A percentile compares a stretch with the other conserved stretches of the same genome.
phyloP scores from a whole-genome alignment of 2,113 vertebrate species.

The Bucco capensis region DNA sequence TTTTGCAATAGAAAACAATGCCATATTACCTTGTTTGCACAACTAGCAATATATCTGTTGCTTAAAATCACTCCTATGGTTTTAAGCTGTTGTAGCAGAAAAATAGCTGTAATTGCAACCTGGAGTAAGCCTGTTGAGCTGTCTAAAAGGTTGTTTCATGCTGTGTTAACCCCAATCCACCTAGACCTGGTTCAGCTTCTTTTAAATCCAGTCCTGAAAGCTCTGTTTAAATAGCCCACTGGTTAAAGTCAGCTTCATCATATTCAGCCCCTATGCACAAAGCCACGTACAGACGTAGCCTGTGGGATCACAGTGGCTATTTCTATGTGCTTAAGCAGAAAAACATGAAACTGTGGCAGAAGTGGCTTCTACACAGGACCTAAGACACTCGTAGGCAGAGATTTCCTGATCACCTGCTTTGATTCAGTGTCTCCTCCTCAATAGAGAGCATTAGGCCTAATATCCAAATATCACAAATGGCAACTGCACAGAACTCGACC shows the following conservation, averaged over 20 bases:
- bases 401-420: background rate
- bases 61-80: background rate
- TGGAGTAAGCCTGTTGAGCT: background rate
- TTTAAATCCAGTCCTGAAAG: background rate
- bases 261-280: background rate
- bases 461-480: background rate
- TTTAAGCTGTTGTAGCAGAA: no score
- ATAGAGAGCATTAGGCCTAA: background rate
- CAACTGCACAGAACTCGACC: background rate
- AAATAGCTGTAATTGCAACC: background rate
- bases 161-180: background rate
- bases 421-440: background rate
- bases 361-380: background rate
- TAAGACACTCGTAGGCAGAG: background rate
- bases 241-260: background rate
- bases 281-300: accelerated
- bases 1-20: background rate
- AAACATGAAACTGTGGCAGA: background rate
- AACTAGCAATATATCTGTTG: background rate
- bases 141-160: background rate
- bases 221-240: background rate
- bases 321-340: background rate
- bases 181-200: background rate
- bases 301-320: background rate
- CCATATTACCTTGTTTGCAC: background rate